Conservation (phyloP, 2,113 vertebrate genomes). For the Platycercus adscitus region DNA sequence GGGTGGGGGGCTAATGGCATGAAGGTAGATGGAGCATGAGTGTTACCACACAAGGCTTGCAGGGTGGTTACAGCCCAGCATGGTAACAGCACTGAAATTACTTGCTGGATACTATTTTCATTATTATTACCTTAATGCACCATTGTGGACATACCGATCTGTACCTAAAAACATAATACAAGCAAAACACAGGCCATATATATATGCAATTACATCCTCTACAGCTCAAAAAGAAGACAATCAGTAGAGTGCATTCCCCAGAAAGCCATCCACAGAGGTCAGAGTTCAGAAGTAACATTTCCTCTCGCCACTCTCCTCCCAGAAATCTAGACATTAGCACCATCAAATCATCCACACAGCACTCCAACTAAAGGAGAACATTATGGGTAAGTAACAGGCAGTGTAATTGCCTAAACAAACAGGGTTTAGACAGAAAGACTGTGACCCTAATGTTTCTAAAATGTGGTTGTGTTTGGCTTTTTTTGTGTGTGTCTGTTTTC, state of each 20-base stretch:
- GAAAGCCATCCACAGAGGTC: constrained; percentile 23
- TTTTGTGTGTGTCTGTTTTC: background rate
- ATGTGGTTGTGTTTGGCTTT: background rate
- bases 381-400: constrained; percentile 42
- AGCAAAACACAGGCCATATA: constrained; percentile 28
- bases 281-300: constrained; percentile 30
- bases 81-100: constrained; percentile 18
- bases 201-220: constrained; percentile 28
- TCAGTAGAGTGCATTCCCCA: constrained; percentile 42
- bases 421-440: constrained; percentile 3
- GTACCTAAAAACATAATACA: constrained; percentile 5
- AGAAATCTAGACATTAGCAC: constrained; percentile 43
- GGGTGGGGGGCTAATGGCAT: background rate
- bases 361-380: constrained; percentile 47
- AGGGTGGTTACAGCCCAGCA: background rate
- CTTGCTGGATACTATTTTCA: constrained; percentile 49
- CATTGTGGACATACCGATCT: background rate
- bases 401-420: constrained; percentile 52
- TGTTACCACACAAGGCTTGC: background rate
- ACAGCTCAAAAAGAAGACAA: constrained; percentile 35
- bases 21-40: rapidly evolving
- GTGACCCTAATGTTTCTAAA: background rate
- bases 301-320: constrained; percentile 26
- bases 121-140: constrained; percentile 47
- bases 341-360: constrained; percentile 31